These are phyloP conservation scores for Apamea epomidion DNA, from an alignment of 2,888 invertebrate genomes.

Conservation along the genomic window DNA sequence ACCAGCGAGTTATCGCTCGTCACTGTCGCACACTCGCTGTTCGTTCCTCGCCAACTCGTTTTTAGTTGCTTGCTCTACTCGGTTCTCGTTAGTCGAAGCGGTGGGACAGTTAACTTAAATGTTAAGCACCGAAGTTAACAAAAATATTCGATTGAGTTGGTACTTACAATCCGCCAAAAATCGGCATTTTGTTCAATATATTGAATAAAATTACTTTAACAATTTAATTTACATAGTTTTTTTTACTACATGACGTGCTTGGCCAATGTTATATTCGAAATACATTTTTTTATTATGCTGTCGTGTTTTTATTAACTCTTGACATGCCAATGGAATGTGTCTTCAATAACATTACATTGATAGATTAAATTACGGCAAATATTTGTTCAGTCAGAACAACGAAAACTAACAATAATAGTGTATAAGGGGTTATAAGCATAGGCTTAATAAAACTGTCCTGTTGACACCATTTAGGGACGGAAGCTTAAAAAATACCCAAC, in stretches of 20 bases:
- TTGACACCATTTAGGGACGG: background rate
- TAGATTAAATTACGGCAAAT: constrained; percentile 40
- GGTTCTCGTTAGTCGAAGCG: background rate
- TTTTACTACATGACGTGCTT: background rate
- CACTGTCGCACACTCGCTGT: background rate
- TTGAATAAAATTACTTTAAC: background rate
- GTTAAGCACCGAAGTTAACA: background rate
- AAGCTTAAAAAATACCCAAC: background rate
- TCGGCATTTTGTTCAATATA: constrained; percentile 61
- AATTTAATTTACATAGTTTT: background rate
- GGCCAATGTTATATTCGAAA: constrained; percentile 1
- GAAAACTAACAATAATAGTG: background rate
- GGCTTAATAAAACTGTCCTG: background rate
- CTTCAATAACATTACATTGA: constrained; percentile 14
- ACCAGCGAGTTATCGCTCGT: background rate
- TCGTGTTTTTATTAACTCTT: constrained; percentile 9
- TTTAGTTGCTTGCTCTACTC: background rate
- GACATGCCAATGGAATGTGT: background rate
- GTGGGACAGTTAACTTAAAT: background rate
- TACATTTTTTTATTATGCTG: background rate
- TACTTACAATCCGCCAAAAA: constrained; percentile 74
- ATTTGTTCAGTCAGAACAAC: constrained; percentile 20
- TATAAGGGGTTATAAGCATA: background rate
- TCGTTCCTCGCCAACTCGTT: background rate
- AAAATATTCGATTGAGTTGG: background rate